These are phyloP conservation scores for Caloenas nicobarica DNA, from an alignment of 2,113 vertebrate species.

Conservation along the genomic window DNA sequence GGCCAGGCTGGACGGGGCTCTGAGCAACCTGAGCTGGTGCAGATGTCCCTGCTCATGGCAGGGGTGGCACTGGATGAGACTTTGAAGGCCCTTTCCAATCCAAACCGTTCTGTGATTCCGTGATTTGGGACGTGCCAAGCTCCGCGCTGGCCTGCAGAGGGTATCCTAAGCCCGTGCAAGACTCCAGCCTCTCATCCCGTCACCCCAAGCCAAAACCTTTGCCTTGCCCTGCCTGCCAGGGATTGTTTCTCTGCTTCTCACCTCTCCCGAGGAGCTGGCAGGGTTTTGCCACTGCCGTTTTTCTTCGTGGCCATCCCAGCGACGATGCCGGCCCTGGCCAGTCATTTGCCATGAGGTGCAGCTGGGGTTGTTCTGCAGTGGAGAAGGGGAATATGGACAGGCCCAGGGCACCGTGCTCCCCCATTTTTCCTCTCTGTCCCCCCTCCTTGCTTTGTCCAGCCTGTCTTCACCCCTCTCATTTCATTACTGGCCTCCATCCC, in stretches of 20 bases:
- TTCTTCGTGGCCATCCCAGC: not conserved
- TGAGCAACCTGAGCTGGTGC: accelerated
- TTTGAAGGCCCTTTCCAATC: accelerated
- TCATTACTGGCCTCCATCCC: not conserved
- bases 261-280: not conserved
- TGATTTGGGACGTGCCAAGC: accelerated
- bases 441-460: not conserved
- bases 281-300: accelerated
- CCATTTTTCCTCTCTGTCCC: not conserved
- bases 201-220: not conserved
- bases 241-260: not conserved
- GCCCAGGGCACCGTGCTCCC: not conserved
- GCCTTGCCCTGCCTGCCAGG: not conserved
- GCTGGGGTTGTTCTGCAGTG: accelerated
- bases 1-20: accelerated
- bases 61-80: accelerated
- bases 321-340: accelerated
- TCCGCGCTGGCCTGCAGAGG: conserved; percentile 27
- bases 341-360: accelerated
- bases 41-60: not conserved
- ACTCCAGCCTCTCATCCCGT: not conserved
- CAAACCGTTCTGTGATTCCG: accelerated
- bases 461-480: not conserved
- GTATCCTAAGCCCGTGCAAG: conserved; percentile 33
- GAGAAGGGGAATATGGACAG: not conserved